Evolutionary conservation across 2,113 vertebrate species (phyloP).

Genomic region (Pholis gunnellus): DNA sequence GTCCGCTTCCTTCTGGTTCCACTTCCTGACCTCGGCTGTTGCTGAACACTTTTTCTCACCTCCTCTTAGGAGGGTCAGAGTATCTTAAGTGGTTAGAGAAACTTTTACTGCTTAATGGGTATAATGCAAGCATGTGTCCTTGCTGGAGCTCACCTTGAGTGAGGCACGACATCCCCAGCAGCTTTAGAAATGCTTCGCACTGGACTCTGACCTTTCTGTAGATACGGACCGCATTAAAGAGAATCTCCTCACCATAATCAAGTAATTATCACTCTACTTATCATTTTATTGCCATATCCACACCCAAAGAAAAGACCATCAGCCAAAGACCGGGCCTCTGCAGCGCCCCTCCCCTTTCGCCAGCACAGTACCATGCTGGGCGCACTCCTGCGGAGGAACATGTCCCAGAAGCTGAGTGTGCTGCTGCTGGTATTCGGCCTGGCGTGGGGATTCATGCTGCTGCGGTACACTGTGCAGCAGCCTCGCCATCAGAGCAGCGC

Average conservation of each 20-base stretch:
- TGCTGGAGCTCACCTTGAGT: not conserved
- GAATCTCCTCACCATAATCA: not conserved
- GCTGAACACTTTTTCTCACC: constrained; percentile 18
- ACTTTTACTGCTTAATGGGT: not conserved
- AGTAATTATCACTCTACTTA: not conserved
- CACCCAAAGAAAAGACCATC: not conserved
- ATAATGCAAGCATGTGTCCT: not conserved
- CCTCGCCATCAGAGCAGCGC: constrained; percentile 93
- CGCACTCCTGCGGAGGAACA: constrained; percentile 91
- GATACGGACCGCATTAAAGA: not conserved
- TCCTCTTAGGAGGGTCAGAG: constrained; percentile 5
- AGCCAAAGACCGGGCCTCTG: not conserved
- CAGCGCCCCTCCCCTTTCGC: constrained; percentile 12
- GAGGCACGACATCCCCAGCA: not conserved
- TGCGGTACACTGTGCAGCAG: constrained; percentile 94
- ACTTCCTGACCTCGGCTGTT: constrained; percentile 40
- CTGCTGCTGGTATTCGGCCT: constrained; percentile 93
- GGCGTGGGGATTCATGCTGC: constrained; percentile 94
- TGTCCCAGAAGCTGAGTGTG: constrained; percentile 96
- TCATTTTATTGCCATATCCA: not conserved
- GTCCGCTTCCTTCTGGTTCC: not conserved
- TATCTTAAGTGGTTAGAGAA: not conserved
- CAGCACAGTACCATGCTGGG: constrained; percentile 87
- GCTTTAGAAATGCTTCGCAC: constrained; percentile 5
- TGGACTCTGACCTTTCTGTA: constrained; percentile 15